Percentiles rank a stretch among this genome's conserved stretches.
phyloP scores from a whole-genome alignment of 2,797 vertebrate species.

The Malacoctenus gilli region DNA sequence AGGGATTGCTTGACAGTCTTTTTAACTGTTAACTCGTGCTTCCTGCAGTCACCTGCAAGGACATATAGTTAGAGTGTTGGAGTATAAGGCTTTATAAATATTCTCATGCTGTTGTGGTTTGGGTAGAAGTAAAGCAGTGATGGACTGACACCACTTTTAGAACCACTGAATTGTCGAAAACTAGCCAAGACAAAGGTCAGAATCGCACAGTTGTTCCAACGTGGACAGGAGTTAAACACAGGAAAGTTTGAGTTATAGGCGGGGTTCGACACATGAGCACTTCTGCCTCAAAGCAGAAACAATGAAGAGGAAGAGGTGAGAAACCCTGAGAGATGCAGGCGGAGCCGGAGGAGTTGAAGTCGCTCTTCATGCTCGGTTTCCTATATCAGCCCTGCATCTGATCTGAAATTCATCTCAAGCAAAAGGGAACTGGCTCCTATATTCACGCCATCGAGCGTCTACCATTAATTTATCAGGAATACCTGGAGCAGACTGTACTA shows the following conservation, averaged over 20 bases:
- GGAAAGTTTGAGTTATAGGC: no score
- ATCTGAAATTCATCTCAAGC: slow-evolving; percentile 22
- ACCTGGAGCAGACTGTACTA: slow-evolving; percentile 24
- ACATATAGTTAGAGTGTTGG: slow-evolving; percentile 33
- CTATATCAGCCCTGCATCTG: slow-evolving; percentile 1
- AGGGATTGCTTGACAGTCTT: slow-evolving; percentile 31
- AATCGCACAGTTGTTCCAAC: no score
- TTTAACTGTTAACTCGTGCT: slow-evolving; percentile 48
- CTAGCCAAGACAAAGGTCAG: no score
- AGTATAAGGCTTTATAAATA: slow-evolving; percentile 15
- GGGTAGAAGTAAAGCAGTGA: no score
- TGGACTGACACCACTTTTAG: no score
- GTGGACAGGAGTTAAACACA: no score
- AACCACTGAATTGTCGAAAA: no score
- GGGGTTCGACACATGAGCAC: not conserved
- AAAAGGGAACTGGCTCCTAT: slow-evolving; percentile 11
- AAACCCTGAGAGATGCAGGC: slow-evolving; percentile 11
- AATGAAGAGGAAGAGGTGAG: not conserved
- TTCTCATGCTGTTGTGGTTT: no score
- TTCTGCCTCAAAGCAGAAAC: not conserved
- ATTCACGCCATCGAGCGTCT: slow-evolving; percentile 22
- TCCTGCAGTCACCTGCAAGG: slow-evolving; percentile 36
- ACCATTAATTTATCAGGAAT: slow-evolving; percentile 33
- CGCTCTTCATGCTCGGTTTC: slow-evolving; percentile 2
- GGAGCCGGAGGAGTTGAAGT: not conserved